These are phyloP conservation scores for Hirtodrosophila duncani DNA, from an alignment of 2,888 invertebrate genomes.

Conservation along the genomic window DNA sequence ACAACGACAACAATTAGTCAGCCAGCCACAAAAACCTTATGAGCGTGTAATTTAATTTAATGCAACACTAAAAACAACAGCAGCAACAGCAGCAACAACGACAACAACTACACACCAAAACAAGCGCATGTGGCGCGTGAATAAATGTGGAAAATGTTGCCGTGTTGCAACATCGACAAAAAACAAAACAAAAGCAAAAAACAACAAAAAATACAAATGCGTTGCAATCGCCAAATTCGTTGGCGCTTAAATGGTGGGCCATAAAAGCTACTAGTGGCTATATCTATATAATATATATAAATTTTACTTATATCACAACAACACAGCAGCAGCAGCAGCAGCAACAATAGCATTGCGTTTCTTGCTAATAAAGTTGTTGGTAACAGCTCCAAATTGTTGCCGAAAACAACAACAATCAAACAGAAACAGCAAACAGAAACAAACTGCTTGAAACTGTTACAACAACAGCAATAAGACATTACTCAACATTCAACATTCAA, in stretches of 20 bases:
- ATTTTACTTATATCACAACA: constrained; percentile 38
- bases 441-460: constrained; percentile 25
- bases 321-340: background rate
- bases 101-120: background rate
- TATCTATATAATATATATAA: too few relatives aligned
- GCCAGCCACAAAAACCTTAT: constrained; percentile 28
- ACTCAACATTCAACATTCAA: constrained; percentile 38
- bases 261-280: too few relatives aligned
- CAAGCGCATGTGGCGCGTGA: constrained; percentile 35
- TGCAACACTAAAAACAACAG: constrained; percentile 24
- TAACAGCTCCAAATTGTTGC: constrained; percentile 41
- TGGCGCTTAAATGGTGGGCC: too few relatives aligned
- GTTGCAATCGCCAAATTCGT: constrained; percentile 41
- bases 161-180: constrained; percentile 39
- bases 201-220: constrained; percentile 27
- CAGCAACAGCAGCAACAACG: constrained; percentile 14
- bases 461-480: constrained; percentile 44
- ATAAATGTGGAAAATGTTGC: constrained; percentile 41
- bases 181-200: too few relatives aligned
- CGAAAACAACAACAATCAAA: constrained; percentile 44
- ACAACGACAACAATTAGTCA: constrained; percentile 24
- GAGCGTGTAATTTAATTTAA: constrained; percentile 51
- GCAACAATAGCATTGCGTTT: constrained; percentile 43
- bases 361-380: constrained; percentile 65
- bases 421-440: constrained; percentile 17